Evolutionary conservation across 2,797 vertebrate genomes (phyloP), one percentile per base, ranked within the genome.

Genomic region (Prionace glauca): DNA sequence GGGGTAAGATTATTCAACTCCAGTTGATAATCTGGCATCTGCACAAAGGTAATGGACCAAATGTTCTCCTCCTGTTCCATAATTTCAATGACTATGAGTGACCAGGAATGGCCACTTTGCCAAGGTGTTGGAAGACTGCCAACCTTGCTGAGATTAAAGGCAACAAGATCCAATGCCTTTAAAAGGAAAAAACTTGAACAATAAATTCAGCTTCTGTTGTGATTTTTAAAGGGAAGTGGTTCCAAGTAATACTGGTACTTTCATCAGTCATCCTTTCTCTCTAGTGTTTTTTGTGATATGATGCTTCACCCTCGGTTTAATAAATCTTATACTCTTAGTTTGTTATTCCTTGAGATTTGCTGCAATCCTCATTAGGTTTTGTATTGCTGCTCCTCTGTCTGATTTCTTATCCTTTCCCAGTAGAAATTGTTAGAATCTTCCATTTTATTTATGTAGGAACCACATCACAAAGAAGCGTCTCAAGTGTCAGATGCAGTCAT

Each of bases 1-100:
- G 32, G 62, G 32, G 65, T 67, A 67, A 91, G 62, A 91, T n/a
- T n/a, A 91, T 20, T 65, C 60, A 91, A 29, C 1, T 91, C 60
- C 32, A 36, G 32, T 36, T 67, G 56, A 36, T 4, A 32, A 91
- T 1, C 60, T 91, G 62, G 88, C 88, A 91, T 18, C 50, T 88
- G 45, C 60, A n/a, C 18, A 65, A 32, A 67, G 9, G 60, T 29
- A 91, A 67, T 65, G 60, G 88, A 32, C 18, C 60, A 65, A 62
- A 91, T 91, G 60, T 65, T 67, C 50, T 84, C 81, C 81, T 62
- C 32, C 56, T 91, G 29, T 65, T 62, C 60, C 16, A n/a, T 91
- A 36, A 65, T 91, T 91, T 91, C 88, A n/a, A 8, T 65, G 88
- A n/a, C 62, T 62, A 91, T 91, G 60, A n/a, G n/a, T n/a, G n/a